phyloP scores from a whole-genome alignment of 1,140 invertebrate species.

The Zaprionus lachaisei region DNA sequence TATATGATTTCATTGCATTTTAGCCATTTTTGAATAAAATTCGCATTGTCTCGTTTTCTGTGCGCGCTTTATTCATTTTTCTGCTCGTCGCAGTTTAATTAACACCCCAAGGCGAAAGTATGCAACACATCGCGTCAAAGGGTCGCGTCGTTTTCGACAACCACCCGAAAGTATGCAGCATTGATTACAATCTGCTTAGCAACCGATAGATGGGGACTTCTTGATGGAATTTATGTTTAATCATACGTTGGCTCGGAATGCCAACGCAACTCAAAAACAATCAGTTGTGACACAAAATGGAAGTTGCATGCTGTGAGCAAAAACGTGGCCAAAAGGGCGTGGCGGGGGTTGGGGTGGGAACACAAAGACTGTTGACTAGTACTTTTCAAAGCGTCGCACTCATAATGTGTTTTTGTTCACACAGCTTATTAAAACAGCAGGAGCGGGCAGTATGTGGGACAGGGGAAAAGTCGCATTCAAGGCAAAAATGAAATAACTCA shows the following conservation, averaged over 20 bases:
- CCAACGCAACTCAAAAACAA: slow-evolving; percentile 4
- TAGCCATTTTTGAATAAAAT: too few species aligned
- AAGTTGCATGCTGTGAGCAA: slow-evolving; percentile 43
- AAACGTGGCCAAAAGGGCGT: neutral
- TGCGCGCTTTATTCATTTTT: too few species aligned
- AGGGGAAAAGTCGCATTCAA: slow-evolving; percentile 36
- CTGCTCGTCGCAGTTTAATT: neutral
- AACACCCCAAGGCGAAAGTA: neutral
- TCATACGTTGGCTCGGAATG: neutral
- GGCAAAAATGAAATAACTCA: slow-evolving; percentile 59
- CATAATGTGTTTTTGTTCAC: slow-evolving; percentile 16
- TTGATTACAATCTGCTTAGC: neutral
- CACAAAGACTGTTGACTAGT: slow-evolving; percentile 45
- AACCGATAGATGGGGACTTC: neutral
- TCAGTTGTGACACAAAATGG: neutral
- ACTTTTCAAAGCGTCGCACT: slow-evolving; percentile 39
- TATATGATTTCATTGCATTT: too few species aligned
- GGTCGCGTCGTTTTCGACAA: neutral
- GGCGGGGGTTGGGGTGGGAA: neutral
- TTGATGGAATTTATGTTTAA: neutral
- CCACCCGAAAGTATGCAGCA: neutral
- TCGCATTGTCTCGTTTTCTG: too few species aligned
- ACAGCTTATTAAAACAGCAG: slow-evolving; percentile 29
- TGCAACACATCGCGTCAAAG: neutral
- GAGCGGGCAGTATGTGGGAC: neutral